Conservation (phyloP, 2,797 vertebrate species). For the Aeoliscus strigatus region DNA sequence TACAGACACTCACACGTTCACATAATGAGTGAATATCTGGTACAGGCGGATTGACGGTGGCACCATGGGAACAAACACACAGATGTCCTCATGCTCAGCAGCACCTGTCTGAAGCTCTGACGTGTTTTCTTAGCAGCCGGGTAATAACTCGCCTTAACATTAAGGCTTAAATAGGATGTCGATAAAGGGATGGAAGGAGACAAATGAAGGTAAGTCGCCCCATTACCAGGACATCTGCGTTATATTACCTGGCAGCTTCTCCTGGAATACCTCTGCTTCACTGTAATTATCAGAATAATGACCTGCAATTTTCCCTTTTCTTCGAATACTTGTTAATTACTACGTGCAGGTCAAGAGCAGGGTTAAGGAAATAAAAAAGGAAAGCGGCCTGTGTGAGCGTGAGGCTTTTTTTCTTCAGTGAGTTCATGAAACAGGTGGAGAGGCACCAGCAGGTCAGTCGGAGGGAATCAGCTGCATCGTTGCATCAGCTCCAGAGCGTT, state of each 20-base stretch:
- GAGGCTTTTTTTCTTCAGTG: too few species aligned
- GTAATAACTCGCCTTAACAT: too few species aligned
- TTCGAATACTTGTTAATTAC: constrained; percentile 72
- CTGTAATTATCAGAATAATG: constrained; percentile 74
- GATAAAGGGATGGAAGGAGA: constrained; percentile 38
- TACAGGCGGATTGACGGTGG: constrained; percentile 2
- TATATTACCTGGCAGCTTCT: constrained; percentile 58
- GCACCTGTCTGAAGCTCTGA: constrained; percentile 9
- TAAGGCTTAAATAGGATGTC: too few species aligned
- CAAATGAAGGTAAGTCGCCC: constrained; percentile 50
- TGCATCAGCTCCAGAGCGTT: too few species aligned
- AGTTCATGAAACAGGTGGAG: constrained; percentile 14
- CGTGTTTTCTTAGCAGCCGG: constrained; percentile 62
- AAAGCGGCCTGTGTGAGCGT: constrained; percentile 44
- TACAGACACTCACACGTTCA: constrained; percentile 22
- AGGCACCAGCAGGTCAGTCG: constrained; percentile 9
- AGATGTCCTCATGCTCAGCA: not conserved
- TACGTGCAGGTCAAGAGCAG: constrained; percentile 44
- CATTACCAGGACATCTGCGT: constrained; percentile 36
- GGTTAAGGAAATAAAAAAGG: constrained; percentile 71
- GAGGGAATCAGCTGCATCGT: too few species aligned
- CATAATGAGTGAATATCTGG: too few species aligned
- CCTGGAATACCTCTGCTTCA: constrained; percentile 49
- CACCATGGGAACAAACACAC: constrained; percentile 1
- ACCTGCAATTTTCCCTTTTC: constrained; percentile 71